phyloP scores from a whole-genome alignment of 2,888 invertebrate species.

The Holacanthella duospinosa region DNA sequence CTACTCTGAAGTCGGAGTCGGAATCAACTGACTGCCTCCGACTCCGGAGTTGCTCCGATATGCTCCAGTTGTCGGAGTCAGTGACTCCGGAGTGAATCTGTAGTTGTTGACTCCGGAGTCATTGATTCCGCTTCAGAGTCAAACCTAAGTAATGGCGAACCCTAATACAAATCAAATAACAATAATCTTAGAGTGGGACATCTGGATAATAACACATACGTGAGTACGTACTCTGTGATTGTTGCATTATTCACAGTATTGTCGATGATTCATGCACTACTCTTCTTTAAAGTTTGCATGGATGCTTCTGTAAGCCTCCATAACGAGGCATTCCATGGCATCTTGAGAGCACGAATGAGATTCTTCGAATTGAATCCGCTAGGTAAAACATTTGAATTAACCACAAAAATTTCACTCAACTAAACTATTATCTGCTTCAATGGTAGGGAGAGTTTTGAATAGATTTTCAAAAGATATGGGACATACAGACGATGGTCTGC shows the following conservation, averaged over 20 bases:
- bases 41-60: too few relatives aligned
- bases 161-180: neutral
- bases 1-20: too few relatives aligned
- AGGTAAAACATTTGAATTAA: too few relatives aligned
- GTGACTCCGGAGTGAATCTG: too few relatives aligned
- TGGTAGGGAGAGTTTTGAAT: slow-evolving; percentile 59
- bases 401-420: too few relatives aligned
- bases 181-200: neutral
- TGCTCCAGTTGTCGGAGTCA: too few relatives aligned
- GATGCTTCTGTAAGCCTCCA: slow-evolving; percentile 66
- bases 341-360: slow-evolving; percentile 67
- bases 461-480: slow-evolving; percentile 76
- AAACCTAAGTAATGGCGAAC: too few relatives aligned
- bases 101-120: too few relatives aligned
- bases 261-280: slow-evolving; percentile 47
- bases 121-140: too few relatives aligned
- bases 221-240: slow-evolving; percentile 27
- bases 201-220: slow-evolving; percentile 3
- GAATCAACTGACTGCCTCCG: too few relatives aligned
- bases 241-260: slow-evolving; percentile 24
- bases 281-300: slow-evolving; percentile 67
- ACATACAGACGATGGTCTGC: slow-evolving; percentile 61
- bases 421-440: too few relatives aligned
- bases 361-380: slow-evolving; percentile 83
- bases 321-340: slow-evolving; percentile 66